phyloP scores from a whole-genome alignment of 1,140 invertebrate species.

The Meloidogyne exigua region DNA sequence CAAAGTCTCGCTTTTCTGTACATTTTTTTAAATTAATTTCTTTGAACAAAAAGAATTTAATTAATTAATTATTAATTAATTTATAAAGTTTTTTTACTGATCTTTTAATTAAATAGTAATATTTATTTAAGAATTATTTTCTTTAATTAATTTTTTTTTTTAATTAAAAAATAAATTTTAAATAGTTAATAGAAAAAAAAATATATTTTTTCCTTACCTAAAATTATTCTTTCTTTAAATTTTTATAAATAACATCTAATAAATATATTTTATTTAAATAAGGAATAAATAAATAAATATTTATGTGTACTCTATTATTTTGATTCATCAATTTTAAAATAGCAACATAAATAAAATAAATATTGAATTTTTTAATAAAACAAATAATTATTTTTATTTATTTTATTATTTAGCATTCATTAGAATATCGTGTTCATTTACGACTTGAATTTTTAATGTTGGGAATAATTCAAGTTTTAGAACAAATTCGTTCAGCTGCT shows the following conservation, averaged over 20 bases:
- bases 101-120: no score
- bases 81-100: no score
- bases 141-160: no score
- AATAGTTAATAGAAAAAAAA: no score
- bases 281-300: no score
- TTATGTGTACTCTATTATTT: neutral
- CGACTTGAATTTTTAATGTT: slow-evolving; percentile 94
- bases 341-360: neutral
- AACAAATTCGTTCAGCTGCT: slow-evolving; percentile 51
- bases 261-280: no score
- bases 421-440: slow-evolving; percentile 90
- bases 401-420: slow-evolving; percentile 71
- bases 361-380: neutral
- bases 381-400: neutral
- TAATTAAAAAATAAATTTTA: no score
- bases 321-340: slow-evolving; percentile 1
- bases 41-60: neutral
- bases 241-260: no score
- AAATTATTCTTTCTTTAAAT: no score
- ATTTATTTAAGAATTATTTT: no score
- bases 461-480: slow-evolving; percentile 77
- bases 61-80: neutral
- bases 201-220: no score
- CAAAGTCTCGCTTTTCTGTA: neutral
- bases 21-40: neutral